phyloP scores from a whole-genome alignment of 2,113 vertebrate genomes.

The Andinoacara biseriatus region DNA sequence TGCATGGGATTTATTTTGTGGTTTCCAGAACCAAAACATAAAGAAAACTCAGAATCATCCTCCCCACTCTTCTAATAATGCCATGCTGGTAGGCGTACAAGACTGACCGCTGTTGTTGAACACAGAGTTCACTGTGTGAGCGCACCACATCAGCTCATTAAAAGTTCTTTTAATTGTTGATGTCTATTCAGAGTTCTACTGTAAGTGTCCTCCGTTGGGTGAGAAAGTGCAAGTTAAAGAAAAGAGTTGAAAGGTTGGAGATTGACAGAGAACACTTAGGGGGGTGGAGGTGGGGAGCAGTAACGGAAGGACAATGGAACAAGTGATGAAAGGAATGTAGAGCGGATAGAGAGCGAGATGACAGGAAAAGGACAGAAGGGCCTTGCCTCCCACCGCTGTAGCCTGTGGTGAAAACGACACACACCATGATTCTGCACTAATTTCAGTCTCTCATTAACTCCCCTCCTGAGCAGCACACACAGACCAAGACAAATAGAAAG shows the following conservation, averaged over 20 bases:
- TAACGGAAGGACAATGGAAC: constrained; percentile 56
- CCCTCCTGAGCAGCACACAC: constrained; percentile 28
- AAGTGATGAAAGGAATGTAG: constrained; percentile 47
- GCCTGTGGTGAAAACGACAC: constrained; percentile 57
- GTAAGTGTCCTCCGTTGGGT: neutral
- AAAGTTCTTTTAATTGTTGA: constrained; percentile 13
- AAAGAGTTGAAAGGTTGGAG: constrained; percentile 37
- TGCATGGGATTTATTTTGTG: neutral
- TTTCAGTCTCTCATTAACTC: constrained; percentile 56
- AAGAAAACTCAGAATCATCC: neutral
- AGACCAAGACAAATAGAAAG: constrained; percentile 25
- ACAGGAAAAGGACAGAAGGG: constrained; percentile 56
- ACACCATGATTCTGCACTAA: constrained; percentile 59
- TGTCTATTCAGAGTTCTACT: constrained; percentile 6
- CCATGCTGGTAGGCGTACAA: neutral
- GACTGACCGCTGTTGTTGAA: neutral
- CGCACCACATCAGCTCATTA: constrained; percentile 1
- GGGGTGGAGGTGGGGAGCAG: neutral
- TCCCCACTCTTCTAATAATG: neutral
- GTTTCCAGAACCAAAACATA: neutral
- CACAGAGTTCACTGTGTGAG: neutral
- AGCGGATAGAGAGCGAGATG: constrained; percentile 30
- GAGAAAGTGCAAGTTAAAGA: neutral
- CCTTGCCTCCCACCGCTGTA: constrained; percentile 41
- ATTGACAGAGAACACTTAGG: constrained; percentile 43